phyloP scores from a whole-genome alignment of 2,113 vertebrate genomes.

The Campylomormyrus numenius region DNA sequence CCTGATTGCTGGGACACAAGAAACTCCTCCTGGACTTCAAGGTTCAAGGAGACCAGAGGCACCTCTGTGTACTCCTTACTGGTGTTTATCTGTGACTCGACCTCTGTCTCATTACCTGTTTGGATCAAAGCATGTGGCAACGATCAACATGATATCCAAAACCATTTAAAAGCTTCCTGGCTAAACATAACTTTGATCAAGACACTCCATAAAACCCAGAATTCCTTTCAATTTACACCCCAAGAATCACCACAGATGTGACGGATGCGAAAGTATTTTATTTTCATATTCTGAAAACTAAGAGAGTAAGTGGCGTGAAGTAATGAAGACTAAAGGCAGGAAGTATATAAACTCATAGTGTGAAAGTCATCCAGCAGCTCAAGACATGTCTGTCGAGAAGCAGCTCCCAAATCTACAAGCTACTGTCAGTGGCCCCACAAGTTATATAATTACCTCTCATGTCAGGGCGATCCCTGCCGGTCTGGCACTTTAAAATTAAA shows the following conservation, averaged over 20 bases:
- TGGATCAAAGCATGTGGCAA: neutral
- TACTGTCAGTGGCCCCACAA: neutral
- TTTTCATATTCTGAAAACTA: neutral
- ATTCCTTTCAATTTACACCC: neutral
- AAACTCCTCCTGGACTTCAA: conserved; percentile 63
- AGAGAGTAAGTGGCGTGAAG: neutral
- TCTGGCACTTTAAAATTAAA: neutral
- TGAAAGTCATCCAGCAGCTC: neutral
- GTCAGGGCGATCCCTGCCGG: neutral
- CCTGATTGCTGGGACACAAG: conserved; percentile 65
- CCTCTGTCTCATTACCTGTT: conserved; percentile 52
- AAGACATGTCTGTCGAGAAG: neutral
- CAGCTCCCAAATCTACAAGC: neutral
- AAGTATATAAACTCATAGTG: neutral
- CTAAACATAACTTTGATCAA: neutral
- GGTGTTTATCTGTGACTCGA: conserved; percentile 46
- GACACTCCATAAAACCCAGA: neutral
- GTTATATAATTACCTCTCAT: neutral
- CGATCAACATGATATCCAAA: conserved; percentile 19
- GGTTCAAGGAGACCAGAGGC: conserved; percentile 66
- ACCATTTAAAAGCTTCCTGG: neutral
- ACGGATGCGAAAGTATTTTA: neutral
- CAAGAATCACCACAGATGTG: neutral
- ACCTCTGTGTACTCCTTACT: conserved; percentile 73
- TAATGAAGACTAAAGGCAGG: neutral